phyloP scores from a whole-genome alignment of 2,888 invertebrate species.

The Altica lythri region DNA sequence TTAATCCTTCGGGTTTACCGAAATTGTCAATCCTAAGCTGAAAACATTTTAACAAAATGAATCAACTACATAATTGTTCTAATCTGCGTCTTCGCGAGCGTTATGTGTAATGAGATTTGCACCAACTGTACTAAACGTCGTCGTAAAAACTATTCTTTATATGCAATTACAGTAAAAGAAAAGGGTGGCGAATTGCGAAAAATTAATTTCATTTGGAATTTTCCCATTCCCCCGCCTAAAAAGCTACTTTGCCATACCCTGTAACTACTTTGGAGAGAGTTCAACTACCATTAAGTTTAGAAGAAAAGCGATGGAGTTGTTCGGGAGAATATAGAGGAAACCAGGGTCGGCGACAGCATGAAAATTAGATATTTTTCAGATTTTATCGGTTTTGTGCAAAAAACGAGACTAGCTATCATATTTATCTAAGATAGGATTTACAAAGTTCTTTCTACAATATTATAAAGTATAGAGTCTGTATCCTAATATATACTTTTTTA shows the following conservation, averaged over 20 bases:
- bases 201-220: slow-evolving; percentile 43
- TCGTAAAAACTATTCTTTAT: slow-evolving; percentile 25
- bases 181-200: slow-evolving; percentile 37
- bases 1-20: too few relatives aligned
- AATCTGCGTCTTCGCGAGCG: slow-evolving; percentile 13
- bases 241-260: slow-evolving; percentile 40
- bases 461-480: too few relatives aligned
- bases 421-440: too few relatives aligned
- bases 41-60: slow-evolving; percentile 5
- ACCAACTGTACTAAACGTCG: slow-evolving; percentile 22
- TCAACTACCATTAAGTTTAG: slow-evolving; percentile 49
- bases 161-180: slow-evolving; percentile 30
- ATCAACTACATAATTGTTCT: slow-evolving; percentile 12
- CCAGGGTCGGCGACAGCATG: slow-evolving; percentile 1
- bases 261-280: slow-evolving; percentile 37
- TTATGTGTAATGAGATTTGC: slow-evolving; percentile 25
- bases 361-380: too few relatives aligned
- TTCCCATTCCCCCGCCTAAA: slow-evolving; percentile 32
- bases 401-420: too few relatives aligned
- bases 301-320: slow-evolving; percentile 50
- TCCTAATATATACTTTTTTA: too few relatives aligned
- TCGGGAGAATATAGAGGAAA: slow-evolving; percentile 25
- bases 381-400: too few relatives aligned
- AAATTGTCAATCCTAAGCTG: too few relatives aligned
- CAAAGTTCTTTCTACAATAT: too few relatives aligned